A percentile compares a stretch with the other conserved stretches of the same genome.
Evolutionary conservation across 2,113 vertebrate genomes (phyloP).

Genomic region (Mola mola): DNA sequence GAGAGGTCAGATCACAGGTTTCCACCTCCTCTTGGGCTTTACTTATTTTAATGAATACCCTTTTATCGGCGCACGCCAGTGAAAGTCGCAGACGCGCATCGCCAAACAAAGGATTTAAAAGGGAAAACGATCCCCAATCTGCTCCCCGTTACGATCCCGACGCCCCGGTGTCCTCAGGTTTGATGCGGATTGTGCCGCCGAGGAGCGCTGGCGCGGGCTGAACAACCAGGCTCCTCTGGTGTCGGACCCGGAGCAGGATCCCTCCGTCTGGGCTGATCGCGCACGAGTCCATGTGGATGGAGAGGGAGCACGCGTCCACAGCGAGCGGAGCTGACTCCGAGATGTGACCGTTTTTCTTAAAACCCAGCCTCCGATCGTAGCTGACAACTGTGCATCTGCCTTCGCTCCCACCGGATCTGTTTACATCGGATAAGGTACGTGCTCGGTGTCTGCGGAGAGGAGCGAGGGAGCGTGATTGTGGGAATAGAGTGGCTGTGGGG

Average conservation of each 20-base stretch:
- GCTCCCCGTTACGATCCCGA: slow-evolving; percentile 5
- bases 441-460: slow-evolving; percentile 14
- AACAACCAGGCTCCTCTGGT: slow-evolving; percentile 30
- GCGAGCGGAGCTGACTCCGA: slow-evolving; percentile 51
- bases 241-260: slow-evolving; percentile 36
- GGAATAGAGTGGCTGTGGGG: neutral
- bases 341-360: slow-evolving; percentile 78
- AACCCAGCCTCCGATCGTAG: slow-evolving; percentile 25
- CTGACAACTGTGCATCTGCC: slow-evolving; percentile 49
- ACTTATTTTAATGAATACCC: slow-evolving; percentile 28
- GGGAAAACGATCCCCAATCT: slow-evolving; percentile 39
- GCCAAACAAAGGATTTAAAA: slow-evolving; percentile 72
- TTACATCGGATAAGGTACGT: slow-evolving; percentile 77
- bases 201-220: slow-evolving; percentile 46
- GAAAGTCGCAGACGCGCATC: slow-evolving; percentile 54
- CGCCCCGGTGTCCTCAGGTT: slow-evolving; percentile 1
- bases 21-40: slow-evolving; percentile 14
- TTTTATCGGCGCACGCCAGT: slow-evolving; percentile 14
- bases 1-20: slow-evolving; percentile 14
- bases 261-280: slow-evolving; percentile 44
- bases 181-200: slow-evolving; percentile 20
- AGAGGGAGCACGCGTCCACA: slow-evolving; percentile 41
- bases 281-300: slow-evolving; percentile 60
- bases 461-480: slow-evolving; percentile 14
- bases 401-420: slow-evolving; percentile 58